Evolutionary conservation across 1,140 invertebrate genomes (phyloP).

Genomic region (Drosophila nigrodunni): DNA sequence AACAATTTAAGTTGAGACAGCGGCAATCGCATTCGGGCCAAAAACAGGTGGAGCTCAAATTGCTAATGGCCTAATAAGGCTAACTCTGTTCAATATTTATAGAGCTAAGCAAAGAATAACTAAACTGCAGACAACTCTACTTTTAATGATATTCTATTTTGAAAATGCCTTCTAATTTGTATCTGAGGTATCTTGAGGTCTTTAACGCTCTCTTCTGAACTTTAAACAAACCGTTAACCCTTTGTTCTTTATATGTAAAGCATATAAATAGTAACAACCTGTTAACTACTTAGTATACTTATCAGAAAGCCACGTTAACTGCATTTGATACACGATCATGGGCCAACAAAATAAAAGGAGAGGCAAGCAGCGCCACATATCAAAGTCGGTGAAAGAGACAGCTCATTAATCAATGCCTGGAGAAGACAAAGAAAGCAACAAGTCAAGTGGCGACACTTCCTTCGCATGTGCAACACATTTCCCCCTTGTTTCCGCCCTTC

Average conservation of each 20-base stretch:
- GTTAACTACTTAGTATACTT: conserved; percentile 20
- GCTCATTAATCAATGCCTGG: conserved; percentile 69
- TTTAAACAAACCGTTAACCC: too few species aligned
- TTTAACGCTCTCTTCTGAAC: too few species aligned
- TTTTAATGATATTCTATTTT: too few species aligned
- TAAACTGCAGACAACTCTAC: background rate
- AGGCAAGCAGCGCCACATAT: conserved; percentile 41
- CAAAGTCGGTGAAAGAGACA: conserved; percentile 61
- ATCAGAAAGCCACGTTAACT: conserved; percentile 18
- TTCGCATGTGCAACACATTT: conserved; percentile 20
- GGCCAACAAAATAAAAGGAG: background rate
- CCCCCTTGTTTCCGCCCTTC: background rate
- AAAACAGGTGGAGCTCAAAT: conserved; percentile 46
- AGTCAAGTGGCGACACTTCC: conserved; percentile 72
- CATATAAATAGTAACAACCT: conserved; percentile 23
- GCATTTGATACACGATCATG: conserved; percentile 37
- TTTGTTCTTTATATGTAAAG: too few species aligned
- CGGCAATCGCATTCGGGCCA: conserved; percentile 36
- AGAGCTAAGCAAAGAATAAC: background rate
- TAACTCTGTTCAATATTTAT: conserved; percentile 17
- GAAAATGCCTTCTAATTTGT: too few species aligned
- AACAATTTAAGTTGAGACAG: conserved; percentile 58
- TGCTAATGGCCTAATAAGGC: conserved; percentile 37
- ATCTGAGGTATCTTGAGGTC: too few species aligned
- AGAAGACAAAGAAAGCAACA: conserved; percentile 64